Base-by-base conservation (phyloP, 1,140 invertebrate species). In the Chionoecetes opilio region DNA sequence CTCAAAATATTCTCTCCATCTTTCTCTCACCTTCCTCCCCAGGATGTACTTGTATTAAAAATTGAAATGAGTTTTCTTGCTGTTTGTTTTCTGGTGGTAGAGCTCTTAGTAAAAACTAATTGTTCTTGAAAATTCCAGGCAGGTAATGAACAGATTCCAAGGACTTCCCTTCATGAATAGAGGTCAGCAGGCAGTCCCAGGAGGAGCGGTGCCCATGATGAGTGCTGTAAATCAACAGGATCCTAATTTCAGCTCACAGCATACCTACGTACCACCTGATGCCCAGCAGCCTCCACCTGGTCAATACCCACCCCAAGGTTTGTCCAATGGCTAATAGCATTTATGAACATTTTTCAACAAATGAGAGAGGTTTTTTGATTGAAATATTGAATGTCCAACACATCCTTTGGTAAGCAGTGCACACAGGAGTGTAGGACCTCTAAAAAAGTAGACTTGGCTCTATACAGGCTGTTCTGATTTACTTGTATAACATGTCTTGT, bases 221-320 rank as follows among this genome's bases (percentile, higher is more conserved):
- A 92, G 82, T 82, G 17, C 84, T 3, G 14, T 31, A 9, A 34
- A 88, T 11, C 94, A 95, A n/a, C 94, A 95, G 75, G 94, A 95
- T 29, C 90, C 90, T 8, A 92, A 92, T 32, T 95, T 95, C 88
- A 85, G 94, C 35, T 87, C 94, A 14, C 94, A 95, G 91, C 94
- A 95, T 46, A 92, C 94, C 9, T 95, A 95, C 34, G 84, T 95
- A 26, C 94, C 94, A 6, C 94, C 94, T 53, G 90, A 91, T 38
- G 35, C 0, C 82, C 63, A 92, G 38, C 29, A 46, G 34, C 82
- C 84, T 14, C 90, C 90, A 38, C 88, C 63, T 3, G 89, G 38
- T 2, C 94, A 95, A 34, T 95, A 95, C 46, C 89, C 89, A 63
- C 89, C 93, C 14, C 88, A 82, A 92, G 94, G 94, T 95, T 17